phyloP scores from a whole-genome alignment of 1,140 invertebrate species.

The Cecropterus lyciades region DNA sequence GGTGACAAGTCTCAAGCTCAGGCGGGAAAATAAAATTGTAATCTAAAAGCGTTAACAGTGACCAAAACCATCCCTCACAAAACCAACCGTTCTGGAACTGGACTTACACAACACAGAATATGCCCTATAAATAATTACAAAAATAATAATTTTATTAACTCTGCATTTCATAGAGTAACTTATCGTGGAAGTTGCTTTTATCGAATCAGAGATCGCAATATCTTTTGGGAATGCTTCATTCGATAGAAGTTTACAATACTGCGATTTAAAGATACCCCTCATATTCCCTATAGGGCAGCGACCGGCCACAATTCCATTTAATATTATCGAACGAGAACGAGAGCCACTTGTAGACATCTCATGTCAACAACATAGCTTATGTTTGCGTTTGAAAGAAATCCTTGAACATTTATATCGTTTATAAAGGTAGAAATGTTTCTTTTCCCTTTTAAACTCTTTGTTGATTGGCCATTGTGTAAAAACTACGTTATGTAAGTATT shows the following conservation, averaged over 20 bases:
- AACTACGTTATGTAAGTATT: neutral
- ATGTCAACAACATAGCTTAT: conserved; percentile 7
- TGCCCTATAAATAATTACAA: neutral
- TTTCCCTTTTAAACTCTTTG: neutral
- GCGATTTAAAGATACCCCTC: conserved; percentile 1
- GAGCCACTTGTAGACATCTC: conserved; percentile 6
- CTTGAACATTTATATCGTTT: conserved; percentile 8
- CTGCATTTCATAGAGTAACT: neutral
- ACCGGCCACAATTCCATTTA: conserved; percentile 6
- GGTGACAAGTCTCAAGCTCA: too few species aligned
- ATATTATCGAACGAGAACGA: conserved; percentile 2
- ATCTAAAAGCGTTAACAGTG: too few species aligned
- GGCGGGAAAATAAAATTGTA: too few species aligned
- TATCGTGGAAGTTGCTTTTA: too few species aligned
- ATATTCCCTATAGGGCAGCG: conserved; percentile 4
- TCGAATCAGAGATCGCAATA: neutral
- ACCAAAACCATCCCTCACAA: too few species aligned
- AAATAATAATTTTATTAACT: neutral
- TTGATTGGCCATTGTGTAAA: neutral
- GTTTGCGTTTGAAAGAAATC: conserved; percentile 18
- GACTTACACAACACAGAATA: too few species aligned
- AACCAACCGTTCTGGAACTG: too few species aligned
- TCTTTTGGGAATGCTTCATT: neutral
- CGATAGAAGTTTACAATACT: neutral
- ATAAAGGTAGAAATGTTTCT: conserved; percentile 3